Conservation (phyloP, 2,888 invertebrate species). For the Caenorhabditis drosophilae region DNA sequence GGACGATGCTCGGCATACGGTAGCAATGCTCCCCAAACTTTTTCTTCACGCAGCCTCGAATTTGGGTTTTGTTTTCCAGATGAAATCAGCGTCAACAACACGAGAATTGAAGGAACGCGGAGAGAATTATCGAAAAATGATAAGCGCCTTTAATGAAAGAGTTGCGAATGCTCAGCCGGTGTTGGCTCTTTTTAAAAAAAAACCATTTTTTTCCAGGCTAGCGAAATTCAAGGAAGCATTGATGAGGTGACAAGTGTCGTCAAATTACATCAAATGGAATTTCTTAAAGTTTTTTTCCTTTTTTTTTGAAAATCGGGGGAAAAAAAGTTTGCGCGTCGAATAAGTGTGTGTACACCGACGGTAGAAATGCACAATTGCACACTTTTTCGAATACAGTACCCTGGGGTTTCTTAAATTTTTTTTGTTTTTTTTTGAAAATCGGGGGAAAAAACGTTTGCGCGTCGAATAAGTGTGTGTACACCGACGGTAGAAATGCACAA, state of each 20-base stretch:
- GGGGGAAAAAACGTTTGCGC: too few relatives aligned
- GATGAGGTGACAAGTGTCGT: constrained; percentile 18
- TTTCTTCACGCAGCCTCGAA: too few relatives aligned
- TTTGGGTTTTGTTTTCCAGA: constrained; percentile 5
- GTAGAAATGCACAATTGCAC: too few relatives aligned
- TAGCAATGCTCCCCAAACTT: too few relatives aligned
- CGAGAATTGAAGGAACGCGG: constrained; percentile 12
- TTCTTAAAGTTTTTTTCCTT: constrained; percentile 11
- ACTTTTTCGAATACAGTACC: too few relatives aligned
- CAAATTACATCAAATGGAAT: constrained; percentile 15
- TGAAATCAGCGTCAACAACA: constrained; percentile 16
- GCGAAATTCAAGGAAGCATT: constrained; percentile 19
- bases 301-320: neutral
- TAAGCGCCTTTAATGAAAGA: constrained; percentile 19
- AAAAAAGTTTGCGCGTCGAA: too few relatives aligned
- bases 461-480: too few relatives aligned
- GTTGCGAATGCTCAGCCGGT: neutral
- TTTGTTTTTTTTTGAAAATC: too few relatives aligned
- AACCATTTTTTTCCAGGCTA: constrained; percentile 5
- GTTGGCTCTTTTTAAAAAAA: neutral
- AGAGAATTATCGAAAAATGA: constrained; percentile 11
- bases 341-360: too few relatives aligned
- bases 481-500: too few relatives aligned
- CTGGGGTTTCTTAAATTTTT: too few relatives aligned
- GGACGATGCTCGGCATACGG: constrained; percentile 19